Base-by-base conservation (phyloP, 2,888 invertebrate genomes). In the Spialia ferax region DNA sequence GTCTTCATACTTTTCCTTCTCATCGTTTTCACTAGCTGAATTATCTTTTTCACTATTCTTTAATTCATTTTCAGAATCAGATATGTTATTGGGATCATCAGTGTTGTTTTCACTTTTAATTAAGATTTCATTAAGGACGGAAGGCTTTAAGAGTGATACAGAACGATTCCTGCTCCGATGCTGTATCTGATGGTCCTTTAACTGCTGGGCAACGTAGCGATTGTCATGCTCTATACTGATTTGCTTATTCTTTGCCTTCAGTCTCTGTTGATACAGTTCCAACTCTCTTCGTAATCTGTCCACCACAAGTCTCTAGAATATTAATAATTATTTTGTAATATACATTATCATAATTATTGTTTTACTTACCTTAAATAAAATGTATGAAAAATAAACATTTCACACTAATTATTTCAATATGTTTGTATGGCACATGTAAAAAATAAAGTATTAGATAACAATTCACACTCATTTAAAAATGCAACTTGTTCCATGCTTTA, bases 211-310 rank as follows among this genome's bases (percentile, higher is more conserved):
- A 8, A 94, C 85, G 73, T 87, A 88, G 59, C 83, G 84, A 69
- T 89, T 88, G 69, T 94, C 94, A 79, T 87, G 89, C 68, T 94
- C 94, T 69, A 86, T 83, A 69, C 90, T 91, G 0, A 89, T 79
- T 69, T 88, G 88, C 70, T 89, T 93, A 75, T 93, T 93, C 68
- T 88, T 85, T 7, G 88, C 82, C 76, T 91, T 93, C 23, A 94
- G 74, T 35, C 88, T 83, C 72, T 92, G 91, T 77, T 94, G 94
- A 76, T 94, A 94, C 13, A 93, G 74, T 73, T 96, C 94, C 52
- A 95, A 82, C 75, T 95, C 95, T 76, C 92, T 92, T 56, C 95
- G 87, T 73, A 95, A 84, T 75, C 94, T 89, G 69, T 95, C 94
- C 22, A 95, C 89, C 23, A 95, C 94, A 74, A 93, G 81, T 87